These are phyloP conservation scores for Chiloscyllium plagiosum DNA, from an alignment of 2,113 vertebrate species.

Conservation along the genomic window DNA sequence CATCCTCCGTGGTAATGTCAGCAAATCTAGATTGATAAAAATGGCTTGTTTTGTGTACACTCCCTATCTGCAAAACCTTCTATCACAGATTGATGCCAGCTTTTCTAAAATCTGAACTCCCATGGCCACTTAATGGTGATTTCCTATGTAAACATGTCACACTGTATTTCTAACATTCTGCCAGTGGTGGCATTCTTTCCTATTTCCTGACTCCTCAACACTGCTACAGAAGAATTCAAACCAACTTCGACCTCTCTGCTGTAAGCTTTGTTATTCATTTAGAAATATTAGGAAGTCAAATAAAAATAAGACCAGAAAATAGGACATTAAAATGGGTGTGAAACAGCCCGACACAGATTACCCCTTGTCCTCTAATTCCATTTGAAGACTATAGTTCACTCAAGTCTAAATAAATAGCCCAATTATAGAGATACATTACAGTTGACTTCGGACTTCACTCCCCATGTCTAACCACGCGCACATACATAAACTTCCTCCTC, in stretches of 20 bases:
- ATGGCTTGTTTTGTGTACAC: not conserved
- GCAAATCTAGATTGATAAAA: not conserved
- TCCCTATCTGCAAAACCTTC: not conserved
- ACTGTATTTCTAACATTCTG: not conserved
- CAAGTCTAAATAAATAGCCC: no score
- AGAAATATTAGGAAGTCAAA: not conserved
- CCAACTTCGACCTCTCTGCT: not conserved
- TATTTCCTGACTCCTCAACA: not conserved
- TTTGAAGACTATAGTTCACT: not conserved
- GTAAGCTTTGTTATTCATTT: not conserved
- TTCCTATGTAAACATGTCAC: not conserved
- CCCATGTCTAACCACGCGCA: no score
- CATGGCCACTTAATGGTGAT: not conserved
- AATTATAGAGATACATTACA: no score
- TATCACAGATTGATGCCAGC: not conserved
- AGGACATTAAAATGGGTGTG: not conserved
- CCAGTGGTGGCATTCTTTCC: not conserved
- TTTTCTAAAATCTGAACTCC: not conserved
- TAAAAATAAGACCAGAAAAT: not conserved
- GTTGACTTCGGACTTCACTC: not conserved
- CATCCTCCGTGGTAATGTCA: not conserved
- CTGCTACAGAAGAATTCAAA: not conserved
- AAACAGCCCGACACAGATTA: not conserved
- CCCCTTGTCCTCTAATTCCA: not conserved
- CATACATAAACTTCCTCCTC: not conserved